Evolutionary conservation across 2,113 vertebrate species (phyloP).

Genomic region (Brevimyrus niger): DNA sequence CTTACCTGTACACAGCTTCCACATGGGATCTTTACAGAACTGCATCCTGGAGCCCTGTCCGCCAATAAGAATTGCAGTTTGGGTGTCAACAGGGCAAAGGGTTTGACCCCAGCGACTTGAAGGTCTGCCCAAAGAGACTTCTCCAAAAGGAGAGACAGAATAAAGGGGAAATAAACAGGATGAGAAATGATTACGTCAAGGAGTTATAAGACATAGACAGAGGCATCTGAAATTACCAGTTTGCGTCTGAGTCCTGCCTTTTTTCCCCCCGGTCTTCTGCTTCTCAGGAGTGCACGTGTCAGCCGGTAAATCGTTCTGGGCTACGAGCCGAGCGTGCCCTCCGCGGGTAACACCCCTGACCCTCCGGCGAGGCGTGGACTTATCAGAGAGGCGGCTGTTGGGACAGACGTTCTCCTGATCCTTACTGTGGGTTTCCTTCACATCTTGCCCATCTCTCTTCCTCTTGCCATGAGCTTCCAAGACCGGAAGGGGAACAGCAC

Average conservation of each 20-base stretch:
- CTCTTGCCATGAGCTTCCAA: slow-evolving; percentile 45
- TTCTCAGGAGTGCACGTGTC: slow-evolving; percentile 26
- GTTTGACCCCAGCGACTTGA: slow-evolving; percentile 63
- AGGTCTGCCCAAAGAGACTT: slow-evolving; percentile 40
- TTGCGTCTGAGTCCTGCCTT: slow-evolving; percentile 47
- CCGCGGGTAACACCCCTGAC: slow-evolving; percentile 35
- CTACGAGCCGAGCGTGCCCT: slow-evolving; percentile 46
- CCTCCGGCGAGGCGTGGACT: slow-evolving; percentile 44
- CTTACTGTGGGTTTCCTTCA: slow-evolving; percentile 9
- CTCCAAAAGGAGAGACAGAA: slow-evolving; percentile 1
- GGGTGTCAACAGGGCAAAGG: slow-evolving; percentile 56
- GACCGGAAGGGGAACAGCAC: slow-evolving; percentile 15
- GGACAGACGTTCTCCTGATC: slow-evolving; percentile 52
- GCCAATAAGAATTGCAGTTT: slow-evolving; percentile 63
- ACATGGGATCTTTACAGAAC: slow-evolving; percentile 65
- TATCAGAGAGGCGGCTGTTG: slow-evolving; percentile 31
- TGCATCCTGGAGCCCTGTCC: slow-evolving; percentile 63
- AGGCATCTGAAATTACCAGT: slow-evolving; percentile 36
- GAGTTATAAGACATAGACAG: neutral
- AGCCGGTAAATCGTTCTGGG: slow-evolving; percentile 33
- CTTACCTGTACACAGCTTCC: slow-evolving; percentile 65
- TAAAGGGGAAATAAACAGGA: neutral
- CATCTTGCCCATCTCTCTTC: slow-evolving; percentile 45
- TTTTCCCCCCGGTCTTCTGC: slow-evolving; percentile 43
- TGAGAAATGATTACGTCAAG: neutral